These are phyloP conservation scores for Leptinotarsa texana DNA, from an alignment of 1,140 invertebrate genomes.

Conservation along the genomic window DNA sequence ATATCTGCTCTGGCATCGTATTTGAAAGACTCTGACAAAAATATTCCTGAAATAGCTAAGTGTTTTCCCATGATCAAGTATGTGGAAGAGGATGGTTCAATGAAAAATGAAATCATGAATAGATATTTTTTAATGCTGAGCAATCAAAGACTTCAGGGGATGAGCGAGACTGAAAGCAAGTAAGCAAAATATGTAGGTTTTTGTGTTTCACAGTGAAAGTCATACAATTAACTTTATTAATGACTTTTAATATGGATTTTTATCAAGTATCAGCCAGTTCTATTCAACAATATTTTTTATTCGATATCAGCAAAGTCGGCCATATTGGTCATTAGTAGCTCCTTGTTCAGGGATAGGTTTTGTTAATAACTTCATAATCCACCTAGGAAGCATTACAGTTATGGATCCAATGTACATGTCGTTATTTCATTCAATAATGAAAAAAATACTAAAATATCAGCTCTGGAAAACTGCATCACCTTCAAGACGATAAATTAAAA, in stretches of 20 bases:
- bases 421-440: too few species aligned
- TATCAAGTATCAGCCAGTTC: too few species aligned
- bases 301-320: too few species aligned
- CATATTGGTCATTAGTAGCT: too few species aligned
- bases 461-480: too few species aligned
- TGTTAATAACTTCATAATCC: too few species aligned
- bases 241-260: too few species aligned
- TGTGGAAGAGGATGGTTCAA: slow-evolving; percentile 69
- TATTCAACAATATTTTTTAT: too few species aligned
- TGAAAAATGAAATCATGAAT: slow-evolving; percentile 83
- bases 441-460: too few species aligned
- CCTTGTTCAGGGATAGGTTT: too few species aligned
- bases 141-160: slow-evolving; percentile 17
- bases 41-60: slow-evolving; percentile 72
- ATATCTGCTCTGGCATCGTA: slow-evolving; percentile 85
- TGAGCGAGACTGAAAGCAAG: slow-evolving; percentile 52
- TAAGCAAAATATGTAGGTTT: slow-evolving; percentile 2
- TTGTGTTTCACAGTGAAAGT: neutral
- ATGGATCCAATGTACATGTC: too few species aligned
- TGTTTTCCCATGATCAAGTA: slow-evolving; percentile 80
- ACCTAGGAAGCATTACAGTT: slow-evolving; percentile 56
- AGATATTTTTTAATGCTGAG: slow-evolving; percentile 91
- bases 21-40: slow-evolving; percentile 66
- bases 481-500: too few species aligned
- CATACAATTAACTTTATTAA: neutral